Evolutionary conservation across 2,888 invertebrate genomes (phyloP), one percentile per base, ranked within the genome.

Genomic region (Ceriagrion tenellum): DNA sequence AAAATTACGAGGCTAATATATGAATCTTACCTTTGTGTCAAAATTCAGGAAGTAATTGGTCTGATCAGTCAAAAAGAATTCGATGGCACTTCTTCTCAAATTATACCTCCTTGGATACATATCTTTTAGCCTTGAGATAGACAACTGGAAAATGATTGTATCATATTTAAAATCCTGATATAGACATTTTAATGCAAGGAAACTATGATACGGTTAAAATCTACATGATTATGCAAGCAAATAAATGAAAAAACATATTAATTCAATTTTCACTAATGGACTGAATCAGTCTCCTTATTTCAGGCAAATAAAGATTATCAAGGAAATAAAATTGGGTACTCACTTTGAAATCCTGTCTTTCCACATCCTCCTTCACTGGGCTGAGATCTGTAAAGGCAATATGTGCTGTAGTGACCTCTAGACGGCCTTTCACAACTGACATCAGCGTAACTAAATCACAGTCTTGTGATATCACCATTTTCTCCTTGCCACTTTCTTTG

Each of bases 41-140:
- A 98, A 98, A 96, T 98, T 98, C 59, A 98, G 97, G 96, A 98
- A 98, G 96, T 98, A 98, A 96, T 98, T 98, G 0, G 98, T 98
- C 96, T 98, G 98, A 96, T 98, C 98, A 40, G 98, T 97, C 20
- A 98, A 96, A 96, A 98, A 98, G 96, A 98, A 97, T 96, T 98
- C 98, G 95, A 98, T 96, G n/a, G 98, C 98, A 96, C 97, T 98
- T 95, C 98, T 96, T 20, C 98, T 96, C 26, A 98, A 96, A 96
- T 98, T 98, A 96, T 98, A 98, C 95, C 98, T 97, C 55, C 98
- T 96, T 95, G 98, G 97, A 96, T 98, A 98, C n/a, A 98, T 97
- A 96, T 98, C 98, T 55, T 98, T 96, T 95, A 98, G 97, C 96
- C 97, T 97, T 35, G 97, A 97, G 47, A 98, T 96, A 0, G 97